Evolutionary conservation across 2,113 vertebrate genomes (phyloP).

Genomic region (Cavia porcellus): DNA sequence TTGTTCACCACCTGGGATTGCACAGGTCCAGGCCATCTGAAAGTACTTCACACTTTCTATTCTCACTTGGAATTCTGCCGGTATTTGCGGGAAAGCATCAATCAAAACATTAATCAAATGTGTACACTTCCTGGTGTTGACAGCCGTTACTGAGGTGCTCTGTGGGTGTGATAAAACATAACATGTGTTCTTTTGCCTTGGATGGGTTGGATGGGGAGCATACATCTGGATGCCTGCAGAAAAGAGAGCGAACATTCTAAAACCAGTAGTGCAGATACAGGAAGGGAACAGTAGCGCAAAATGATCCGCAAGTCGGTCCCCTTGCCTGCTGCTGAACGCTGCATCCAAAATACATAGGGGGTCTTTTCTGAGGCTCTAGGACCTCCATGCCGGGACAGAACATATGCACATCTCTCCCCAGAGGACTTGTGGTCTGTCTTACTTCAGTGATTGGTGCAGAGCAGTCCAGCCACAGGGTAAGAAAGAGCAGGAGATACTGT

Average conservation of each 20-base stretch:
- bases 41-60: accelerated
- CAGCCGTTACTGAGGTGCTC: not conserved
- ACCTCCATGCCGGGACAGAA: no score
- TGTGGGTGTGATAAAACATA: not conserved
- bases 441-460: not conserved
- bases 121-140: accelerated
- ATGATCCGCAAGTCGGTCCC: no score
- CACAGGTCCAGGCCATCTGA: not conserved
- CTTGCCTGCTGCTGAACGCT: no score
- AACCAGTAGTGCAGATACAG: no score
- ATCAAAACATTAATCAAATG: not conserved
- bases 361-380: not conserved
- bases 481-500: not conserved
- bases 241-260: accelerated
- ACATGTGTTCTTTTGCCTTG: not conserved
- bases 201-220: accelerated
- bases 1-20: accelerated
- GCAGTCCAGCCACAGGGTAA: no score
- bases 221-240: accelerated
- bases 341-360: no score
- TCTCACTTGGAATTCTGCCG: not conserved
- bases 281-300: not conserved
- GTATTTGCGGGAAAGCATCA: not conserved
- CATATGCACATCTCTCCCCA: accelerated
- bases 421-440: accelerated